Conservation (phyloP, 2,797 vertebrate genomes). For the Sebastes flavidus region DNA sequence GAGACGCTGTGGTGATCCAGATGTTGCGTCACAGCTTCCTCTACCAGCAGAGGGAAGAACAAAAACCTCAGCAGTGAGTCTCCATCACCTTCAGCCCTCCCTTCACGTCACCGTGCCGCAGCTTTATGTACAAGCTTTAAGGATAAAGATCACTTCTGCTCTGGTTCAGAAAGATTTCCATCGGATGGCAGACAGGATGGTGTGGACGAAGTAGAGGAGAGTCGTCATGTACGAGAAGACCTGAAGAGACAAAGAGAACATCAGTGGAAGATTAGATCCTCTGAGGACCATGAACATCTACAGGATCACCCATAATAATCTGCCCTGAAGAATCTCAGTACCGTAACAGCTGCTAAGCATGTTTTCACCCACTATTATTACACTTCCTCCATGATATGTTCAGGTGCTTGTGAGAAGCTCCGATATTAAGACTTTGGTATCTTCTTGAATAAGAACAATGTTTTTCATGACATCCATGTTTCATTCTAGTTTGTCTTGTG, state of each 20-base stretch:
- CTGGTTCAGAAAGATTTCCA: constrained; percentile 74
- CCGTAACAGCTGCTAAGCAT: background rate
- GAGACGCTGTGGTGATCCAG: background rate
- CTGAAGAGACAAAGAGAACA: constrained; percentile 47
- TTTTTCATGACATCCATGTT: no score
- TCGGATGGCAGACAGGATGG: constrained; percentile 77
- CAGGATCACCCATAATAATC: background rate
- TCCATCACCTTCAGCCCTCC: background rate
- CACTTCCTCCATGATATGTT: background rate
- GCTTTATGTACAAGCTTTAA: background rate
- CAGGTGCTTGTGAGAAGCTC: background rate
- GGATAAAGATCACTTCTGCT: background rate
- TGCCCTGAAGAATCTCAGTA: background rate
- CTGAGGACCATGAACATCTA: background rate
- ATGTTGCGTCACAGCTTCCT: background rate
- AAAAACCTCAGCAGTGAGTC: background rate
- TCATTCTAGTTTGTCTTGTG: no score
- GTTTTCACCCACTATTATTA: background rate
- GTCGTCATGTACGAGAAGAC: constrained; percentile 78
- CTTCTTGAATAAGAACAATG: background rate
- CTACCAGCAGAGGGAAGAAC: background rate
- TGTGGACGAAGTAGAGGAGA: constrained; percentile 78
- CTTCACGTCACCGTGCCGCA: background rate
- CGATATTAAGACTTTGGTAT: background rate
- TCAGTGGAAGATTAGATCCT: background rate